Conservation (phyloP, 2,888 invertebrate species). For the Xestia ashworthii region DNA sequence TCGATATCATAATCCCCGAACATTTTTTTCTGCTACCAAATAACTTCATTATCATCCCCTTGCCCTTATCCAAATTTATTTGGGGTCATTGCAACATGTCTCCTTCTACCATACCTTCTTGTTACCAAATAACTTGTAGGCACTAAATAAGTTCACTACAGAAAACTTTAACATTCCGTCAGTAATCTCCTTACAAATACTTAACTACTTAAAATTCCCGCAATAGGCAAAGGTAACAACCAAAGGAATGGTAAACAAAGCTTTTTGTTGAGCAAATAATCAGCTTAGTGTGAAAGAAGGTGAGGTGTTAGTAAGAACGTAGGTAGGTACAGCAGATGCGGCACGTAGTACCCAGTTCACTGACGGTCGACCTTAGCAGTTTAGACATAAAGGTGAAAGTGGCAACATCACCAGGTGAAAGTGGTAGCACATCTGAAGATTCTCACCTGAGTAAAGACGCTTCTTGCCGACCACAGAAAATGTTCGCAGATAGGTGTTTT, state of each 20-base stretch:
- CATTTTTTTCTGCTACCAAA: neutral
- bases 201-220: slow-evolving; percentile 63
- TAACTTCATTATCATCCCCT: neutral
- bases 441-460: slow-evolving; percentile 33
- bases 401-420: no score
- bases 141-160: slow-evolving; percentile 17
- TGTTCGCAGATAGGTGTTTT: neutral
- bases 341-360: slow-evolving; percentile 1
- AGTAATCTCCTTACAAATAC: slow-evolving; percentile 59
- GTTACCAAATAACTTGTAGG: neutral
- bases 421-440: slow-evolving; percentile 40
- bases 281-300: slow-evolving; percentile 72
- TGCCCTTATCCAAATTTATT: no score
- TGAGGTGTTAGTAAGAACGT: slow-evolving; percentile 63
- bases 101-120: no score
- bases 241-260: slow-evolving; percentile 66
- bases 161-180: slow-evolving; percentile 28
- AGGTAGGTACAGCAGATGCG: slow-evolving; percentile 7
- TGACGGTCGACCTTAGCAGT: no score
- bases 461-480: slow-evolving; percentile 14
- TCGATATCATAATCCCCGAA: neutral
- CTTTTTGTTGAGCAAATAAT: slow-evolving; percentile 73
- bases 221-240: slow-evolving; percentile 60
- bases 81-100: no score
- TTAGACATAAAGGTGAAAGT: no score